These are phyloP conservation scores for Plutella xylostella DNA, from an alignment of 2,888 invertebrate genomes.

Conservation along the genomic window DNA sequence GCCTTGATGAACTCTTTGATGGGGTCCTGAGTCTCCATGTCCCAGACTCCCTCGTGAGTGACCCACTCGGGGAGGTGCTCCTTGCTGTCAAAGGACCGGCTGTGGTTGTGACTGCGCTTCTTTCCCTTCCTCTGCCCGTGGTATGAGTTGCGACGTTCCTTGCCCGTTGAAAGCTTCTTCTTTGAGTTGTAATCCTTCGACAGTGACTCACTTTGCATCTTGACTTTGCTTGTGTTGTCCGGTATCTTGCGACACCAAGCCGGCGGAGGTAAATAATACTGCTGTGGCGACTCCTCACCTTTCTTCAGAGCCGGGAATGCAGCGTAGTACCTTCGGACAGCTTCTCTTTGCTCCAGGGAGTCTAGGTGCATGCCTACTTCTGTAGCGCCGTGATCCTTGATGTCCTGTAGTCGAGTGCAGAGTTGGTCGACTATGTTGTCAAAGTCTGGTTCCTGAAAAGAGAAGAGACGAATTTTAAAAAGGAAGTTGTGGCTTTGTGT, in stretches of 20 bases:
- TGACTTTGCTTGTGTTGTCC: conserved; percentile 32
- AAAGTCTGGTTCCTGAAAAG: conserved; percentile 80
- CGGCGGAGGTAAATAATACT: conserved; percentile 56
- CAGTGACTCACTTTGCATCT: conserved; percentile 53
- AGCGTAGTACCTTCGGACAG: conserved; percentile 80
- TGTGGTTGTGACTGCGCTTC: conserved; percentile 51
- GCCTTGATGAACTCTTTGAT: conserved; percentile 61
- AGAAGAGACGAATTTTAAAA: conserved; percentile 8
- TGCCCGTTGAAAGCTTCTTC: conserved; percentile 44
- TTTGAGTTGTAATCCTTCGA: conserved; percentile 52
- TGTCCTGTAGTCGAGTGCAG: conserved; percentile 80
- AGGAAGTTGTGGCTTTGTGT: too few species aligned
- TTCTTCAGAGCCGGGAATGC: conserved; percentile 79
- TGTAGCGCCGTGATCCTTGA: conserved; percentile 55
- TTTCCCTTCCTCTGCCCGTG: conserved; percentile 48
- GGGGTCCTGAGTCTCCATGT: conserved; percentile 60
- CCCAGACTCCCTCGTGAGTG: conserved; percentile 63
- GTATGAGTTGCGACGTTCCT: conserved; percentile 56
- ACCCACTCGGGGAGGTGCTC: conserved; percentile 68
- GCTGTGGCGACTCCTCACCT: conserved; percentile 52
- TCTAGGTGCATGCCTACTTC: conserved; percentile 62
- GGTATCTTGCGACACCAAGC: conserved; percentile 50
- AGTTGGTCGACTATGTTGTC: conserved; percentile 87
- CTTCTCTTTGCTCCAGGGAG: conserved; percentile 71
- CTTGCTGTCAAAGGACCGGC: conserved; percentile 53